Base-by-base conservation (phyloP, 53 echinoderm and acorn worm species). In the Echinometra lucunter region DNA sequence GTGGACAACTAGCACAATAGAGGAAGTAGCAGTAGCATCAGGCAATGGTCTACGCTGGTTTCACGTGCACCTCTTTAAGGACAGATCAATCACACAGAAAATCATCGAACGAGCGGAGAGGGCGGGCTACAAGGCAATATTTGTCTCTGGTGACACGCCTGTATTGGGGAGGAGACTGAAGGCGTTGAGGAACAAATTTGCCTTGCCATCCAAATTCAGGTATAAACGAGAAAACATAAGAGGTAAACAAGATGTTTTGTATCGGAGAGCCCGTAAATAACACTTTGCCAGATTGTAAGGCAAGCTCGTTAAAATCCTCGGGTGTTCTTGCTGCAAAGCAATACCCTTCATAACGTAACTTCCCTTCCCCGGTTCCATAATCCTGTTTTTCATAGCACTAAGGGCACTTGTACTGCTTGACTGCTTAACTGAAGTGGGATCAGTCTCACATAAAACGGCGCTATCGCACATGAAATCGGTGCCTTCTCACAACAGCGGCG, bases 71-170 rank as follows among this genome's bases (percentile, higher is more conserved):
- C 27, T 96, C 88, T 74, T 96, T 25, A 93, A 63, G 49, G 85
- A 92, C 38, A 74, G 92, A 18, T 37, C 67, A 44, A 47, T 88
- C 40, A 96, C 95, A 45, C 92, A 88, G 81, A 90, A 83, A 44
- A 70, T 97, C 53, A 91, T 96, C 40, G 83, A 55, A 56, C 88
- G 97, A 80, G 97, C 97, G 19, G 95, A 96, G 88, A 81, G 58
- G 47, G 96, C 97, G 40, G 97, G 96, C 38, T 97, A 93, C 60
- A 95, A 95, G 28, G 97, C 96, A 44, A 45, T 97, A n/a, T 95
- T 96, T 18, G 57, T 97, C 27, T 95, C 97, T 42, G 95, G 89
- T 19, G 97, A 97, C 45, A 78, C 78, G 21, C 92, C 89, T 85
- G 90, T 89, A 18, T 57, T 95, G 28, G 63, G 47, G 32, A 87